phyloP scores from a whole-genome alignment of 2,888 invertebrate species.

The Micoletzkya japonica region DNA sequence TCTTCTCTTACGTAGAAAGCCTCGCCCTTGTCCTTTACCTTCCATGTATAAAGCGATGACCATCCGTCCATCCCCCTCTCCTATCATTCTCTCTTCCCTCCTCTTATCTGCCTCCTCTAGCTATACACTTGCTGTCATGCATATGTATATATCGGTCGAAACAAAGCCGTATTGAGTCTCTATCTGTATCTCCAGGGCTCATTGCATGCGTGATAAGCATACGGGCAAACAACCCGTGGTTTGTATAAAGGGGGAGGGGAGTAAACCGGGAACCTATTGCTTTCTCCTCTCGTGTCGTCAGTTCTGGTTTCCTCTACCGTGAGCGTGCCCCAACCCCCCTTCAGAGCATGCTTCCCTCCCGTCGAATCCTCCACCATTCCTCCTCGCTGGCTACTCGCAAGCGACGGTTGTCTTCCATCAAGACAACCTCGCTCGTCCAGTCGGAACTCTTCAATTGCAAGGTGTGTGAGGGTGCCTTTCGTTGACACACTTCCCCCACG shows the following conservation, averaged over 20 bases:
- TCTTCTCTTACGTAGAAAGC: too few relatives aligned
- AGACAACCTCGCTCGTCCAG: slow-evolving; percentile 4
- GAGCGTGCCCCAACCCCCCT: neutral
- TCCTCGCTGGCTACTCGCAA: slow-evolving; percentile 17
- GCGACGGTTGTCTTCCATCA: slow-evolving; percentile 17
- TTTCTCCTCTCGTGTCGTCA: neutral
- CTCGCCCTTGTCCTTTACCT: too few relatives aligned
- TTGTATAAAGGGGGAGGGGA: too few relatives aligned
- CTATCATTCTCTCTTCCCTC: slow-evolving; percentile 11
- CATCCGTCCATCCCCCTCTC: slow-evolving; percentile 3
- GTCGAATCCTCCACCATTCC: slow-evolving; percentile 19
- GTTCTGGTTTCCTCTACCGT: neutral
- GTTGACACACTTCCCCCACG: neutral
- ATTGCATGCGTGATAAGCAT: too few relatives aligned
- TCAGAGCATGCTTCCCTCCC: neutral
- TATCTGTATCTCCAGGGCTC: slow-evolving; percentile 4
- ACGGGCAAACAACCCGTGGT: too few relatives aligned
- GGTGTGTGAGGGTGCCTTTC: slow-evolving; percentile 13
- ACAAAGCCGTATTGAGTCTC: slow-evolving; percentile 1
- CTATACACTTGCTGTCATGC: slow-evolving; percentile 1
- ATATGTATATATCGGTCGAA: slow-evolving; percentile 7
- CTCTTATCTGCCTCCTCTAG: neutral
- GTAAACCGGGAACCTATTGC: too few relatives aligned
- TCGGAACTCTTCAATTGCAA: slow-evolving; percentile 24
- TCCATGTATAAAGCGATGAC: too few relatives aligned